Conservation (phyloP, 2,113 vertebrate genomes). For the Odontophorus gujanensis region DNA sequence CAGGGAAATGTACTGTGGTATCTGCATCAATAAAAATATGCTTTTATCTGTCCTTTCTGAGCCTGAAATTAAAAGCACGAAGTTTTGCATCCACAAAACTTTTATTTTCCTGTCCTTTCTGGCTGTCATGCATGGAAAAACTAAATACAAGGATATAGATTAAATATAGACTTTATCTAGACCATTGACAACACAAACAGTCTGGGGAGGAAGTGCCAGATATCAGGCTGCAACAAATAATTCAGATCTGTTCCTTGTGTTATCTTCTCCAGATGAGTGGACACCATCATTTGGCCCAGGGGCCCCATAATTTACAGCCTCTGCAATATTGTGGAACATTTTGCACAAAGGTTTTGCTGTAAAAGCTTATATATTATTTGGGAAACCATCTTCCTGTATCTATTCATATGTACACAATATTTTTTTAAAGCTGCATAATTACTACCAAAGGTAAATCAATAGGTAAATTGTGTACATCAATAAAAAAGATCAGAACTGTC, state of each 20-base stretch:
- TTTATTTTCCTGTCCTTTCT: neutral
- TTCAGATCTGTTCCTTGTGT: neutral
- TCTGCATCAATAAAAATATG: neutral
- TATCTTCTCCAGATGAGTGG: neutral
- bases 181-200: neutral
- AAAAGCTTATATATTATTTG: neutral
- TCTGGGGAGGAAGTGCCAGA: neutral
- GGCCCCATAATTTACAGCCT: neutral
- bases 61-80: neutral
- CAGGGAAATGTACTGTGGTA: neutral
- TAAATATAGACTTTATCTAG: neutral
- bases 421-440: neutral
- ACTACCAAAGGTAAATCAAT: neutral
- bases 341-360: neutral
- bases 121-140: neutral
- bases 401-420: neutral
- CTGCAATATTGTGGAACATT: neutral
- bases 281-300: neutral
- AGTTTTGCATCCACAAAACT: neutral
- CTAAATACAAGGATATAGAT: neutral
- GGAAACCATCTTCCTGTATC: neutral
- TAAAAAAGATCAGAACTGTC: neutral
- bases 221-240: neutral
- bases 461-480: neutral
- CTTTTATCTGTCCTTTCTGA: neutral